Base-by-base conservation (phyloP, 2,113 vertebrate species). In the Balaenoptera acutorostrata region DNA sequence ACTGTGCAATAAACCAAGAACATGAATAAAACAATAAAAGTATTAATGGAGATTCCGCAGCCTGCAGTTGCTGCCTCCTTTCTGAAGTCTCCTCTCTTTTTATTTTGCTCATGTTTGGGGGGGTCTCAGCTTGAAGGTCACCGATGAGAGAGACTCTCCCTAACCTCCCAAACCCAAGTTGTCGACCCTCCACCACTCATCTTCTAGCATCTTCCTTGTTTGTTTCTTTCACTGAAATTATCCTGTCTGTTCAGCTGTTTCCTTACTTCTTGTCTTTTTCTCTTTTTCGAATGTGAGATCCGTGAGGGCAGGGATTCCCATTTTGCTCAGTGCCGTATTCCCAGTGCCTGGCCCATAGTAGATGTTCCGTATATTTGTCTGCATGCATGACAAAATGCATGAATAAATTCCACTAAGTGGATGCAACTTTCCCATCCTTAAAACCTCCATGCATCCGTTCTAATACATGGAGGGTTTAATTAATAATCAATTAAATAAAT, bases 1-100 rank as follows among this genome's bases (percentile, higher is more conserved):
- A 68, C 96, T 86, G 74, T 29, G 63, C 81, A 75, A 97, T 94
- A 97, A 98, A 97, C 88, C 59, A 88, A 94, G 98, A 97, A 49
- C 88, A 93, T 86, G 95, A 95, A 97, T 93, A 78, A 95, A 98
- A 95, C 90, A 90, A 71, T 3, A 21, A 14, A 49, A 25, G 21
- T 11, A 55, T 29, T 27, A 33, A 21, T 27, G 29, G 29, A 21
- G 59, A 46, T 52, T 29, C 33, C 77, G 85, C 36, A 4, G n/a
- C 21, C 8, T 80, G 27, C 4, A 6, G 23, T 20, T 20, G 52
- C 20, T 13, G 20, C 46, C 71, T 92, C 46, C 15, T 49, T 83
- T 88, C 23, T 14, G 31, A 46, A 49, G 74, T 1, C 46, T 31
- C 25, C 82, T 68, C 27, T 83, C 44, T 83, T 11, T 63, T 33